Conservation (phyloP, 64 coral and sea anemone genomes). For the Stylophora pistillata region DNA sequence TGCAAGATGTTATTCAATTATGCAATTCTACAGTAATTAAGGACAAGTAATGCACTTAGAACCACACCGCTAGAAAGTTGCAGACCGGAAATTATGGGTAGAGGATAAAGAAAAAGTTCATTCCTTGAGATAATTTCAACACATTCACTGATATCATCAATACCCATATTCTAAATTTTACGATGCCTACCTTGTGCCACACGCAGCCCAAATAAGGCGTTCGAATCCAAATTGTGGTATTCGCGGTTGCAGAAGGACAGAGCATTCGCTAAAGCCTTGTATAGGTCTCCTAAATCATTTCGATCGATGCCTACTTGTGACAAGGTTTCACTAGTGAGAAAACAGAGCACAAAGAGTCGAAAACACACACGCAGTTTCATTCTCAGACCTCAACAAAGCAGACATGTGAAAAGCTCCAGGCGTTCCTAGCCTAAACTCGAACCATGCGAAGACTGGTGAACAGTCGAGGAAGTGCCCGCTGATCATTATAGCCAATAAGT, state of each 20-base stretch:
- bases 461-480: too few species aligned
- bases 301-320: background rate
- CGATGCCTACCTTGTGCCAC: background rate
- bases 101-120: background rate
- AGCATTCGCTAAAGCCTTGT: background rate
- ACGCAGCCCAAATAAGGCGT: constrained; percentile 1
- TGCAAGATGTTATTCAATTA: too few species aligned
- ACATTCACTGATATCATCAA: background rate
- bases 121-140: background rate
- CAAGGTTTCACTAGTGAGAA: background rate
- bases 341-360: background rate
- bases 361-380: background rate
- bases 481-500: too few species aligned
- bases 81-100: too few species aligned
- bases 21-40: too few species aligned
- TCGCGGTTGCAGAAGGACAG: background rate
- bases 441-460: too few species aligned
- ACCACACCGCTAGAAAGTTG: too few species aligned
- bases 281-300: background rate
- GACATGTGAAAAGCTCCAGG: too few species aligned
- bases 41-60: too few species aligned
- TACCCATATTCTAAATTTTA: background rate
- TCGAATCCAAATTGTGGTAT: background rate
- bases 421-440: too few species aligned
- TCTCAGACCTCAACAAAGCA: too few species aligned